phyloP scores from a whole-genome alignment of 2,113 vertebrate genomes.

The Lampris megalopsis region DNA sequence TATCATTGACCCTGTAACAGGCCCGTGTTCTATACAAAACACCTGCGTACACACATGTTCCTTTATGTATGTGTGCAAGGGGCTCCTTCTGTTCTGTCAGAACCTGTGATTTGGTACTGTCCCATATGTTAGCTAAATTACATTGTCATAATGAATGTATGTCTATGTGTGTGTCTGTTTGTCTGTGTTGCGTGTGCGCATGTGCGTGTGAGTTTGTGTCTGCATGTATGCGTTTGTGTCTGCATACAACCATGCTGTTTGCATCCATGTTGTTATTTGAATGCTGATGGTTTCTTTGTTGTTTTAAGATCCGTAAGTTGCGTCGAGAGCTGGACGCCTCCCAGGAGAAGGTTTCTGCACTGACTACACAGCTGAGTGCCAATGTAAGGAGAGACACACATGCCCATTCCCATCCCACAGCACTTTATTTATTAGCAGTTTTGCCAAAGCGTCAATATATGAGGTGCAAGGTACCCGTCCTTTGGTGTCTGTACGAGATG shows the following conservation, averaged over 20 bases:
- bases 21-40: slow-evolving; percentile 53
- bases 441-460: no score
- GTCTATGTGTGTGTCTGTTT: slow-evolving; percentile 17
- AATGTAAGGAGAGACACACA: slow-evolving; percentile 86
- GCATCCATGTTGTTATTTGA: slow-evolving; percentile 27
- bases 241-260: neutral
- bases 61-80: slow-evolving; percentile 20
- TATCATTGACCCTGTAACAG: slow-evolving; percentile 45
- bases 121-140: slow-evolving; percentile 29
- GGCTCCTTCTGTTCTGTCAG: slow-evolving; percentile 37
- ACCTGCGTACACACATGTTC: slow-evolving; percentile 63
- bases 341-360: slow-evolving; percentile 97
- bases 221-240: slow-evolving; percentile 7
- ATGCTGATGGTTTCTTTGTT: neutral
- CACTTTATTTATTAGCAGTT: no score
- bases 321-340: slow-evolving; percentile 95
- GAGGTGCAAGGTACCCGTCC: no score
- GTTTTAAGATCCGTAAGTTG: slow-evolving; percentile 92
- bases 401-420: neutral
- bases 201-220: slow-evolving; percentile 16
- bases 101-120: slow-evolving; percentile 39
- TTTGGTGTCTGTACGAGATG: no score
- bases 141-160: slow-evolving; percentile 9
- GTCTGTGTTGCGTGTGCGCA: slow-evolving; percentile 20
- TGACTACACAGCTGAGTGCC: slow-evolving; percentile 96